Conservation (phyloP, 2,888 invertebrate genomes). For the Torymus auratus region DNA sequence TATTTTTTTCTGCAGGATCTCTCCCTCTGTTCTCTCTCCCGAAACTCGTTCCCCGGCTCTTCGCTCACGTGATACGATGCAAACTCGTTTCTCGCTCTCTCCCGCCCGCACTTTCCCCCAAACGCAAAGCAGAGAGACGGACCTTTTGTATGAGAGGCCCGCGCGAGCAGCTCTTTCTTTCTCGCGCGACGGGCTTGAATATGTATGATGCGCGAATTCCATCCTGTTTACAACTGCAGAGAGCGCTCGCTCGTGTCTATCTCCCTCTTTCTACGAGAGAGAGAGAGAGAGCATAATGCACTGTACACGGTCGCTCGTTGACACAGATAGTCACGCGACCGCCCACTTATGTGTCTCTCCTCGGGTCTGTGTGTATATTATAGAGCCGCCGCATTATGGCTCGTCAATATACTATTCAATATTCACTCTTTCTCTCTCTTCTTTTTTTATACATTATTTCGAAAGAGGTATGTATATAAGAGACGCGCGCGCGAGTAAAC, state of each 20-base stretch:
- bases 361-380: no score
- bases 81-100: constrained; percentile 55
- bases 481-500: not conserved
- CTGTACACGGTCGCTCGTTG: constrained; percentile 57
- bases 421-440: no score
- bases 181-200: constrained; percentile 63
- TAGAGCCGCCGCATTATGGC: no score
- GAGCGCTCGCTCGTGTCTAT: no score
- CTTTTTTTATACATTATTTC: not conserved
- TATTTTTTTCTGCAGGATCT: constrained; percentile 41
- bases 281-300: no score
- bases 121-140: constrained; percentile 10
- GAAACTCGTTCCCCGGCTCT: constrained; percentile 1
- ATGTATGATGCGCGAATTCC: constrained; percentile 70
- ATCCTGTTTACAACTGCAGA: constrained; percentile 69
- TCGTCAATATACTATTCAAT: no score
- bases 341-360: constrained; percentile 33
- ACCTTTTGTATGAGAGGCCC: constrained; percentile 14
- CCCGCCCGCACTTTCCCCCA: constrained; percentile 57
- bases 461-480: not conserved
- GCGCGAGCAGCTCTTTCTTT: not conserved
- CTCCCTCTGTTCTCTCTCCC: constrained; percentile 4
- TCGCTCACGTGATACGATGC: constrained; percentile 30
- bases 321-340: constrained; percentile 65
- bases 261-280: no score